phyloP scores from a whole-genome alignment of 2,797 vertebrate genomes.

The Scomberomorus guttatus region DNA sequence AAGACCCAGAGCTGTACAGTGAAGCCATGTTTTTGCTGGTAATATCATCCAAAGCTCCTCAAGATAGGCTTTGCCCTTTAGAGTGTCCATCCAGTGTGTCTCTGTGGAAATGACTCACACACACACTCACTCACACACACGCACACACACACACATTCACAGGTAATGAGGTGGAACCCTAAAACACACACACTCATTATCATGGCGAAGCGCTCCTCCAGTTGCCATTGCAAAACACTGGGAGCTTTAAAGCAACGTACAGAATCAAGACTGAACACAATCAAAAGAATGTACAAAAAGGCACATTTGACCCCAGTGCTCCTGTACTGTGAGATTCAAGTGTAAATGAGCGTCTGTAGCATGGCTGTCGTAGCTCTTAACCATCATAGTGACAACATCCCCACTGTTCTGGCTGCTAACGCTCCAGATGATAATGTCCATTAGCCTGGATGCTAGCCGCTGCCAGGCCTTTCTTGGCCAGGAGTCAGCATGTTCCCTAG shows the following conservation, averaged over 20 bases:
- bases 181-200: conserved; percentile 69
- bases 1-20: conserved; percentile 62
- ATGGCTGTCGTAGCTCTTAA: conserved; percentile 91
- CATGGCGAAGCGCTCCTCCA: conserved; percentile 89
- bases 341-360: conserved; percentile 92
- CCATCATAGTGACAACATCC: conserved; percentile 83
- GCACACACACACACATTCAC: conserved; percentile 42
- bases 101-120: conserved; percentile 64
- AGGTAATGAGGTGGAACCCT: conserved; percentile 11
- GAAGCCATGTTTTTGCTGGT: conserved; percentile 47
- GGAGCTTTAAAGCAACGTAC: conserved; percentile 95
- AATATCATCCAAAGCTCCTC: conserved; percentile 53
- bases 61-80: conserved; percentile 72
- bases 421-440: conserved; percentile 51
- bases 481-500: conserved; percentile 61
- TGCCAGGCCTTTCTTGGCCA: conserved; percentile 32
- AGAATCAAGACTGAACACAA: conserved; percentile 84
- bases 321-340: conserved; percentile 99
- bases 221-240: conserved; percentile 88
- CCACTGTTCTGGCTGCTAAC: conserved; percentile 54
- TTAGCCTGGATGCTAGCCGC: conserved; percentile 55
- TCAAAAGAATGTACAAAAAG: conserved; percentile 98
- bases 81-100: conserved; percentile 86
- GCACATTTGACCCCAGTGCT: conserved; percentile 99
- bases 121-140: conserved; percentile 4